Evolutionary conservation across 2,888 invertebrate species (phyloP), one percentile per base, ranked within the genome.

Genomic region (Clusia tigrina): DNA sequence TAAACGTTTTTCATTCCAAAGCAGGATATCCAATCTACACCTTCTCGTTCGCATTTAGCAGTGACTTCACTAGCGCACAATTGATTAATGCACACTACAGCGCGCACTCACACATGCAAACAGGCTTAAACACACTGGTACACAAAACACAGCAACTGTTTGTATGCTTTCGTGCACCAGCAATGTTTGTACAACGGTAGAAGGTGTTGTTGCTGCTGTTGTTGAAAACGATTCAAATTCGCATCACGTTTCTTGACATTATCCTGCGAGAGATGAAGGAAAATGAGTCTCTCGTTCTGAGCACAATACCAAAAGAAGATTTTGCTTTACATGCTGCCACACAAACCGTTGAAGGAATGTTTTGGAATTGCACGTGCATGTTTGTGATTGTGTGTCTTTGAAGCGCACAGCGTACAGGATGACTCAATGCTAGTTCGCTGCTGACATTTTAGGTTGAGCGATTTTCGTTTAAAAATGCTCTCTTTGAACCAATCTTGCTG

Each of bases 71-170:
- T 32, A 32, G 32, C 32, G n/a, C n/a, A n/a, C n/a, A 32, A 32
- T 32, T 32, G 32, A 32, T 32, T 15, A 10, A 42, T 15, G n/a
- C 42, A 42, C 42, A 32, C 32, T 32, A 32, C 5, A 5, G 12
- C 32, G 12, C 32, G 12, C 15, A 55, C 25, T 25, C 48, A 48
- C 2, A 57, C 48, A 25, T 24, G 23, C 42, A 38, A 23, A 38
- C 56, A 56, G 6, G 18, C 54, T 32, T 18, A 37, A 9, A 20
- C 12, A 15, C 54, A 37, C 32, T 18, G 2, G 38, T 22, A 18
- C 9, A 57, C 42, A 57, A 51, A 58, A 23, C 25, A 42, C 17
- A 57, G 1, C 23, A 54, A 37, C 3, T 56, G 23, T 56, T 1
- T 38, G 56, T 38, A 15, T 56, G 54, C 12, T 2, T 54, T 17